Conservation (phyloP, 1,140 invertebrate species). For the Caenorhabditis inopinata region DNA sequence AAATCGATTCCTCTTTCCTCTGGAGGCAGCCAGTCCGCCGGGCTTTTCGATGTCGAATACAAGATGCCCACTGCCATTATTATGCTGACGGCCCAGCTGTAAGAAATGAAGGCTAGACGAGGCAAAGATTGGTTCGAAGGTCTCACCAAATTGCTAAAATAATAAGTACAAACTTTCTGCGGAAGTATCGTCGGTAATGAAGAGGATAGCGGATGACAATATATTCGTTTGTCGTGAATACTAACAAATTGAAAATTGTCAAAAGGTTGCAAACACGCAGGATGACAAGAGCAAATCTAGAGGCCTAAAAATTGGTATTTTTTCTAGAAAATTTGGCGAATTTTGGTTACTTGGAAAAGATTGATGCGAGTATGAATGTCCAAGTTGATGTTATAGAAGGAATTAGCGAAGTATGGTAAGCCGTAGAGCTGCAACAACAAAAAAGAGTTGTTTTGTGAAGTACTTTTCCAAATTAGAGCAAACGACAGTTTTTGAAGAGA, state of each 20-base stretch:
- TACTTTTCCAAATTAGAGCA: no score
- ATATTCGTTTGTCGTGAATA: constrained; percentile 65
- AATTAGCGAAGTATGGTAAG: not conserved
- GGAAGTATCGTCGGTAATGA: constrained; percentile 64
- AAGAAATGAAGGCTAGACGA: no score
- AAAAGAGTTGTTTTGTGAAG: no score
- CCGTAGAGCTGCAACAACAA: not conserved
- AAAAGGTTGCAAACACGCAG: constrained; percentile 63
- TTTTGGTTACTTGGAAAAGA: not conserved
- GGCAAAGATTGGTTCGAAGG: no score
- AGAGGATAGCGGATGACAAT: constrained; percentile 66
- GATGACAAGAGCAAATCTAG: constrained; percentile 55
- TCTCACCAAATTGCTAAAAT: constrained; percentile 57
- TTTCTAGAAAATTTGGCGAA: not conserved
- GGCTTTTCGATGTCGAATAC: constrained; percentile 59
- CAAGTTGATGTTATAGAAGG: not conserved
- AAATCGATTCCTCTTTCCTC: constrained; percentile 50
- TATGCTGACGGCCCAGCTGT: constrained; percentile 61
- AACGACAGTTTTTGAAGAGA: no score
- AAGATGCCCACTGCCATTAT: constrained; percentile 62
- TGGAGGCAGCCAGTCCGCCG: constrained; percentile 54
- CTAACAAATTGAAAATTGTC: constrained; percentile 65
- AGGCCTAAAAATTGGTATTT: constrained; percentile 22
- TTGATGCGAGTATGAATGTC: not conserved
- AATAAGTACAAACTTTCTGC: constrained; percentile 58